Conservation (phyloP, 2,113 vertebrate species). For the Progne subis region DNA sequence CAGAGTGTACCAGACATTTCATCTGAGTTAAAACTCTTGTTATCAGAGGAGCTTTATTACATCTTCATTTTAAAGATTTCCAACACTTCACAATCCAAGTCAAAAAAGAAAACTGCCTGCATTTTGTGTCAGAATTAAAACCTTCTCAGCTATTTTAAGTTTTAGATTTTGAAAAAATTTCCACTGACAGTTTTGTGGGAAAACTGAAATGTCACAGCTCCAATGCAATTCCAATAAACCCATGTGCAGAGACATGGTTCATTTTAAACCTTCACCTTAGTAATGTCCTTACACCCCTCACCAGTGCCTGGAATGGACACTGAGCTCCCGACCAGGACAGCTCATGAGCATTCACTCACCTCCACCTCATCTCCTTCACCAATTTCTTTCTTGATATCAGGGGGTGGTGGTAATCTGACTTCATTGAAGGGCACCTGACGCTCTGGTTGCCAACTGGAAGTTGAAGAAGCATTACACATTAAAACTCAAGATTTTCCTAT, state of each 20-base stretch:
- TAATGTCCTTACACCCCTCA: background rate
- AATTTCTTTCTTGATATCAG: constrained; percentile 93
- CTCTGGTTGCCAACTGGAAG: constrained; percentile 93
- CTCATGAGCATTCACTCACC: constrained; percentile 73
- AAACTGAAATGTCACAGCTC: background rate
- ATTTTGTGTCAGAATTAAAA: background rate
- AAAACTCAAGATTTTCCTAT: background rate
- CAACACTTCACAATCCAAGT: background rate
- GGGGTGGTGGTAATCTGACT: constrained; percentile 90
- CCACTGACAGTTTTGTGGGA: background rate
- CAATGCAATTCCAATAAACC: background rate
- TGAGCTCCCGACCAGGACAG: background rate
- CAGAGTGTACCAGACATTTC: background rate
- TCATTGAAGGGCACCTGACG: constrained; percentile 95
- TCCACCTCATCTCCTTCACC: constrained; percentile 96
- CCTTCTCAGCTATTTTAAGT: background rate
- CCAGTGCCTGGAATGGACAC: background rate
- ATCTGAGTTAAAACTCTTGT: background rate
- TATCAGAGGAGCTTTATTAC: background rate
- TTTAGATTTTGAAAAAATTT: background rate
- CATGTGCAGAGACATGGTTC: background rate
- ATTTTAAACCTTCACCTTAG: background rate
- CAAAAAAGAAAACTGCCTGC: background rate
- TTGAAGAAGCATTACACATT: background rate
- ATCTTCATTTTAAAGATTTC: background rate